Percentiles rank a stretch among this genome's conserved stretches.
Evolutionary conservation across 2,888 invertebrate species (phyloP).

Genomic region (Zhengitettix transpicula): DNA sequence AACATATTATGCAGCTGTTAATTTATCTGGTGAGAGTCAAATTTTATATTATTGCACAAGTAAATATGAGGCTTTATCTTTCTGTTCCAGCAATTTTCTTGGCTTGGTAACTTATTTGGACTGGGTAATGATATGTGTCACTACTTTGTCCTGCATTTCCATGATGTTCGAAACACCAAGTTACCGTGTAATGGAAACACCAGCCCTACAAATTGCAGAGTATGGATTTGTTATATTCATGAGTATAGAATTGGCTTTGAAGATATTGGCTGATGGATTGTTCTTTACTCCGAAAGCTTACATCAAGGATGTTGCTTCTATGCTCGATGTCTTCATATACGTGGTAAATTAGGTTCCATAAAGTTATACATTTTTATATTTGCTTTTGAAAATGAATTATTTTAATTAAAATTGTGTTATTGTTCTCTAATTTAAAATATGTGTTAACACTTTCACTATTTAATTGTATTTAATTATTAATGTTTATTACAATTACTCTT

Average conservation of each 20-base stretch:
- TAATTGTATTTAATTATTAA: not conserved
- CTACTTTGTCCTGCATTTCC: conserved; percentile 90
- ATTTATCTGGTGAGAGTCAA: too few relatives aligned
- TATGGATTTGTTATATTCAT: conserved; percentile 96
- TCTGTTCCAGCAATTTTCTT: conserved; percentile 65
- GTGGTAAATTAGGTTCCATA: conserved; percentile 44
- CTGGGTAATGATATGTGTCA: conserved; percentile 99
- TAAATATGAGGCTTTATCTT: not conserved
- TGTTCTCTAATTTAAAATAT: not conserved
- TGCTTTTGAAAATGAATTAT: not conserved
- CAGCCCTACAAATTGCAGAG: conserved; percentile 85
- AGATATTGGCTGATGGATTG: conserved; percentile 91
- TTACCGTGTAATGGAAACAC: conserved; percentile 84
- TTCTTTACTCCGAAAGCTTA: conserved; percentile 99
- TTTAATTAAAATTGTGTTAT: not conserved
- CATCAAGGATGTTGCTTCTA: conserved; percentile 91
- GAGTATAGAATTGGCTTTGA: conserved; percentile 89
- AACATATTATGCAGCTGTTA: too few relatives aligned
- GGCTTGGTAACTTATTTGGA: conserved; percentile 97
- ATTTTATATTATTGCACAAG: too few relatives aligned
- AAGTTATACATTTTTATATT: not conserved
- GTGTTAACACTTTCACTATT: not conserved
- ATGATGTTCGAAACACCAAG: conserved; percentile 99
- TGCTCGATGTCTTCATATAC: conserved; percentile 94
- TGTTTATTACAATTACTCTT: too few relatives aligned